These are phyloP conservation scores for Molossus molossus DNA, from an alignment of 2,797 vertebrate genomes.

Conservation along the genomic window DNA sequence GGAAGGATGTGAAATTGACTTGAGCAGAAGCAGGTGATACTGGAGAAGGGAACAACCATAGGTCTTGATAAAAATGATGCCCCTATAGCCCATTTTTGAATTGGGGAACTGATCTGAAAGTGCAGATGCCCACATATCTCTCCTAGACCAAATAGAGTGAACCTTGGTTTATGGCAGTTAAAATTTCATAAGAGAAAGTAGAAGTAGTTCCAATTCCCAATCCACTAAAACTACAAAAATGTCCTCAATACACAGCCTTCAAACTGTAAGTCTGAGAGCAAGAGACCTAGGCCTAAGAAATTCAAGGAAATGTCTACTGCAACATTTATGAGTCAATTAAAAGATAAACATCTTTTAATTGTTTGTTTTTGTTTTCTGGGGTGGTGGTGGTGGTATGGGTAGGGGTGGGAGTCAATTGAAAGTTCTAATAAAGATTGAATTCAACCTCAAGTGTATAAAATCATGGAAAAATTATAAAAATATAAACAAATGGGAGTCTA, in stretches of 20 bases:
- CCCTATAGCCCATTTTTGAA: background rate
- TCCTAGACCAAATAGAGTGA: background rate
- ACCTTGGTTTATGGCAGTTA: background rate
- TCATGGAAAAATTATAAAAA: background rate
- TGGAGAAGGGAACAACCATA: background rate
- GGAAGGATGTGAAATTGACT: constrained; percentile 1
- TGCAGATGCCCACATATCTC: background rate
- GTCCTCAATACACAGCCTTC: background rate
- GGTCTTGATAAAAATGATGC: background rate
- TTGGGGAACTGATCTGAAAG: background rate
- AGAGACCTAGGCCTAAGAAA: background rate
- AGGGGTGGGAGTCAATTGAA: background rate
- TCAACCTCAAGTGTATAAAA: constrained; percentile 20
- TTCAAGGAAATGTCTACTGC: background rate
- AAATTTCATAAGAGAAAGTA: constrained; percentile 36
- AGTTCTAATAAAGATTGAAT: background rate
- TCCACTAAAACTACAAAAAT: background rate
- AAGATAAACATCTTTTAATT: background rate
- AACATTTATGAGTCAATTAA: constrained; percentile 8
- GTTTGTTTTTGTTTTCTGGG: too few relatives aligned
- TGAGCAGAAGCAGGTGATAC: background rate
- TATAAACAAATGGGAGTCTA: background rate
- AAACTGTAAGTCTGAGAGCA: constrained; percentile 5
- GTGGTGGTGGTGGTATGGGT: too few relatives aligned
- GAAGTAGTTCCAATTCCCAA: background rate